A percentile compares a stretch with the other conserved stretches of the same genome.
Evolutionary conservation across 2,797 vertebrate species (phyloP).

Genomic region (Epinephelus coioides): DNA sequence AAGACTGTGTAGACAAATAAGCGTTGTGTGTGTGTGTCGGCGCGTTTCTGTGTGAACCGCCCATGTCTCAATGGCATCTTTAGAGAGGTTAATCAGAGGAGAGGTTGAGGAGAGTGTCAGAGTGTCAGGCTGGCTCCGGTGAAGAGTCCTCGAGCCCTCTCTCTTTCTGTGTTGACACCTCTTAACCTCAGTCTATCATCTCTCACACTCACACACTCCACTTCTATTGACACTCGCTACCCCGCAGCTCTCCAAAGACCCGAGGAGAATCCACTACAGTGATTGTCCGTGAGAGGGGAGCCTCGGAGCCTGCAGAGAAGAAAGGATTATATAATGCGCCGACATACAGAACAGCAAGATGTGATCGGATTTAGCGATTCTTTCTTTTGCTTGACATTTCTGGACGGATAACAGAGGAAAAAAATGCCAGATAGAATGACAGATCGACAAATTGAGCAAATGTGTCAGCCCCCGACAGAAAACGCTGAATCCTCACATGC

Average conservation of each 20-base stretch:
- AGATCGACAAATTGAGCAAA: slow-evolving; percentile 31
- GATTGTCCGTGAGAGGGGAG: slow-evolving; percentile 68
- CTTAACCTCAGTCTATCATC: slow-evolving; percentile 87
- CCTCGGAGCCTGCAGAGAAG: slow-evolving; percentile 60
- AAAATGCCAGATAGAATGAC: slow-evolving; percentile 4
- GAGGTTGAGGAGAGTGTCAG: slow-evolving; percentile 81
- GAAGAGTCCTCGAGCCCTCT: slow-evolving; percentile 85
- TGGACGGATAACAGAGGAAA: slow-evolving; percentile 13
- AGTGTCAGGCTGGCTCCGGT: slow-evolving; percentile 73
- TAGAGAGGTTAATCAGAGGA: slow-evolving; percentile 84
- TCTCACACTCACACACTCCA: slow-evolving; percentile 81
- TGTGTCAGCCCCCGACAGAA: slow-evolving; percentile 21
- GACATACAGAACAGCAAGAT: slow-evolving; percentile 50
- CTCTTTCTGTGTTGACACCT: slow-evolving; percentile 85
- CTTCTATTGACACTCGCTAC: slow-evolving; percentile 81
- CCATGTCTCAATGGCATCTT: slow-evolving; percentile 78
- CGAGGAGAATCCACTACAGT: slow-evolving; percentile 79
- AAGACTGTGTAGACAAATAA: slow-evolving; percentile 23
- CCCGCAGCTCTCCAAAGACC: slow-evolving; percentile 82
- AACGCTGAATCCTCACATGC: slow-evolving; percentile 51
- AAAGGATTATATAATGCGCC: slow-evolving; percentile 69
- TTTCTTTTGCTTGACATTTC: slow-evolving; percentile 21
- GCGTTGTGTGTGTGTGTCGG: slow-evolving; percentile 8
- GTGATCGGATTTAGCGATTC: slow-evolving; percentile 36
- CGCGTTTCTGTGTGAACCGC: slow-evolving; percentile 59